Conservation (phyloP, 35 echinoderm and acorn worm genomes). For the Ptychodera flava region DNA sequence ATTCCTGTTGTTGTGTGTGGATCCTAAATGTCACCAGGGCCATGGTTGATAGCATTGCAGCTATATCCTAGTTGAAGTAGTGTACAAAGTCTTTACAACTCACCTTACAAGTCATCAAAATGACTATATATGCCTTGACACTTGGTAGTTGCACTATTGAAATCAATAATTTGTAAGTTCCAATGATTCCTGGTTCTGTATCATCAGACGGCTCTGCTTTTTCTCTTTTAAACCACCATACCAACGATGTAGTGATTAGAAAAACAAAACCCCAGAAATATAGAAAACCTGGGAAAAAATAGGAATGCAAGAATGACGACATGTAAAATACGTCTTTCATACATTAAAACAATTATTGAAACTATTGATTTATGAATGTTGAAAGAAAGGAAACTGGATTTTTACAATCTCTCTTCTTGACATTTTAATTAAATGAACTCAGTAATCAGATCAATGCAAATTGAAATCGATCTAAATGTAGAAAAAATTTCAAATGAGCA, state of each 20-base stretch:
- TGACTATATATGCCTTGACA: constrained; percentile 48
- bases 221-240: constrained; percentile 63
- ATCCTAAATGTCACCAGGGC: no score
- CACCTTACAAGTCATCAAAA: constrained; percentile 81
- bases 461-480: no score
- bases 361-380: no score
- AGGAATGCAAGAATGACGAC: not conserved
- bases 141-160: constrained; percentile 45
- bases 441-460: no score
- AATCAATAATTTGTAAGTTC: constrained; percentile 66
- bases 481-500: no score
- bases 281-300: constrained; percentile 52
- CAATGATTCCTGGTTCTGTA: constrained; percentile 41
- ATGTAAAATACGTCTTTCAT: no score
- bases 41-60: no score
- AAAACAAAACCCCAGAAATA: constrained; percentile 93
- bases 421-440: not conserved
- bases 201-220: not conserved
- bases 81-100: no score
- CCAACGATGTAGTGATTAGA: constrained; percentile 72
- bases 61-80: no score
- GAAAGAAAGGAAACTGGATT: no score
- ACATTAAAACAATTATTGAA: no score
- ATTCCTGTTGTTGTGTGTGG: no score
- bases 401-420: not conserved